Conservation (phyloP, 2,888 invertebrate genomes). For the Drosophila crucigera region DNA sequence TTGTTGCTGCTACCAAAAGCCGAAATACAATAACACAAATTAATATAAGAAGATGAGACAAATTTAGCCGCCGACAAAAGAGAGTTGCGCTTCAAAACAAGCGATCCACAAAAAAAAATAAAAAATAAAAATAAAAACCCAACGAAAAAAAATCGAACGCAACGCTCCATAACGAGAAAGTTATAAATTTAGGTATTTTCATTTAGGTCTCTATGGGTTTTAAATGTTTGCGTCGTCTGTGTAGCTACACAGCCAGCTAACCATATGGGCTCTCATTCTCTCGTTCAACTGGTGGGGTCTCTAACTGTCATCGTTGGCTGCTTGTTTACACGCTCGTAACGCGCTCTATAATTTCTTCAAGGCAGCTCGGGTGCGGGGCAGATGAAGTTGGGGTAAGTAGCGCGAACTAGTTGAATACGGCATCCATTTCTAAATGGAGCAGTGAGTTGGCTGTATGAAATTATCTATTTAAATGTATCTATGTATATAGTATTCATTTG, state of each 20-base stretch:
- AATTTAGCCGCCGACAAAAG: slow-evolving; percentile 82
- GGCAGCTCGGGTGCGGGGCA: background rate
- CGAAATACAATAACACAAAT: slow-evolving; percentile 81
- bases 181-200: slow-evolving; percentile 83
- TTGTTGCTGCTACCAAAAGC: slow-evolving; percentile 52
- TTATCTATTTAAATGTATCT: background rate
- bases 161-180: slow-evolving; percentile 79
- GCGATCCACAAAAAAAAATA: slow-evolving; percentile 4
- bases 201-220: slow-evolving; percentile 21
- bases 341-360: slow-evolving; percentile 49
- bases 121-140: background rate
- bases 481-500: background rate
- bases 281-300: slow-evolving; percentile 66
- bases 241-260: background rate
- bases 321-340: slow-evolving; percentile 78
- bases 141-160: slow-evolving; percentile 22
- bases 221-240: slow-evolving; percentile 5
- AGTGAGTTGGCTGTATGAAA: slow-evolving; percentile 1
- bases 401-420: slow-evolving; percentile 6
- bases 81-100: slow-evolving; percentile 45
- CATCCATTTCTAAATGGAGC: slow-evolving; percentile 11
- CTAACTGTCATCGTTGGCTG: slow-evolving; percentile 72
- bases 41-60: slow-evolving; percentile 82
- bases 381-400: slow-evolving; percentile 1
- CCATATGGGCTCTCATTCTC: background rate